Percentiles rank a stretch among this genome's conserved stretches.
phyloP scores from a whole-genome alignment of 1,140 invertebrate genomes.

The Heliconius himera region DNA sequence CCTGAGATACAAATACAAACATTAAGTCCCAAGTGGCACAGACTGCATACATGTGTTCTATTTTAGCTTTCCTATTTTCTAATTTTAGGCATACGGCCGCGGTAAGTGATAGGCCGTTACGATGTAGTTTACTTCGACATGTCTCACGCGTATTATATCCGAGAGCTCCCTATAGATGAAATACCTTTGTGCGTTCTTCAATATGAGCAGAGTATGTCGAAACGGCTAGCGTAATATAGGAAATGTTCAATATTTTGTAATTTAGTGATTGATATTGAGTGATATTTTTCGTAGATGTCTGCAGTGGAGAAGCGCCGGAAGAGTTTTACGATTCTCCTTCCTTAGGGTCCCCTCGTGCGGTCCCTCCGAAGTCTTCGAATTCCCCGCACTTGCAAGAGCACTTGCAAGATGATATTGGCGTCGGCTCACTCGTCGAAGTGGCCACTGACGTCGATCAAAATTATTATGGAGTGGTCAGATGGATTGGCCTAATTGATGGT shows the following conservation, averaged over 20 bases:
- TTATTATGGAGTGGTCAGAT: conserved; percentile 91
- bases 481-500: conserved; percentile 90
- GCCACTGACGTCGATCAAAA: conserved; percentile 82
- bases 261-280: background rate
- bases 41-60: conserved; percentile 50
- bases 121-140: conserved; percentile 49
- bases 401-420: conserved; percentile 82
- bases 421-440: conserved; percentile 90
- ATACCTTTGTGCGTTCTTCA: conserved; percentile 73
- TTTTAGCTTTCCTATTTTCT: conserved; percentile 73
- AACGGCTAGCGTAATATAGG: conserved; percentile 9
- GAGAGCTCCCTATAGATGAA: conserved; percentile 66
- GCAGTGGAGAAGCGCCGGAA: conserved; percentile 54
- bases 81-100: conserved; percentile 59
- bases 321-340: conserved; percentile 70
- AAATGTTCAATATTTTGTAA: conserved; percentile 10
- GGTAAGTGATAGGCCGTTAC: conserved; percentile 45
- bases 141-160: conserved; percentile 68
- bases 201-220: conserved; percentile 64
- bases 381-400: conserved; percentile 45
- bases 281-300: conserved; percentile 56
- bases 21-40: conserved; percentile 35
- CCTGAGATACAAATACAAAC: conserved; percentile 24
- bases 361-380: conserved; percentile 37
- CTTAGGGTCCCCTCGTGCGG: conserved; percentile 60